phyloP scores from a whole-genome alignment of 2,797 vertebrate species.

The Syngnathus acus region DNA sequence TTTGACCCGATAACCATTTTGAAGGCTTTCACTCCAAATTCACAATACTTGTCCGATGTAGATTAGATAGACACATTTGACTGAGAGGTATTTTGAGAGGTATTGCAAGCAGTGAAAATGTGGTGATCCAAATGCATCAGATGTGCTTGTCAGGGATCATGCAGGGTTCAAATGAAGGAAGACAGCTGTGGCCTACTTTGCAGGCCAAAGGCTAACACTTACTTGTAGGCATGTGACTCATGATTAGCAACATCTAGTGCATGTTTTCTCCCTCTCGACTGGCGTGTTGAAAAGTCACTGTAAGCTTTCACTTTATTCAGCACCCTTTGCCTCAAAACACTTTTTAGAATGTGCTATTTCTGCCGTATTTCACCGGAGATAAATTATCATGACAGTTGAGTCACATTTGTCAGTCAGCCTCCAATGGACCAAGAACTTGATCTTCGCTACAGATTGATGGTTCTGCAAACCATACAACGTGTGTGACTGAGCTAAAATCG shows the following conservation, averaged over 20 bases:
- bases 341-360: background rate
- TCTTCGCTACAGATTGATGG: background rate
- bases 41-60: background rate
- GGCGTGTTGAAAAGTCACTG: background rate
- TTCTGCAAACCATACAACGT: background rate
- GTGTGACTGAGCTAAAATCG: background rate
- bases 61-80: background rate
- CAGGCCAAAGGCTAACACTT: conserved; percentile 16
- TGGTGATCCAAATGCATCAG: conserved; percentile 12
- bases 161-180: conserved; percentile 12
- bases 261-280: background rate
- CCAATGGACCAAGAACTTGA: background rate
- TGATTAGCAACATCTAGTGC: conserved; percentile 4
- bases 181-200: conserved; percentile 23
- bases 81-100: background rate
- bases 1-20: conserved; percentile 4
- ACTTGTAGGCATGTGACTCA: conserved; percentile 18
- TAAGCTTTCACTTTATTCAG: background rate
- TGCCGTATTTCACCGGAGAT: background rate
- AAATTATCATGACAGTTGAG: conserved; percentile 1
- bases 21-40: background rate
- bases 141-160: conserved; percentile 8
- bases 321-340: background rate
- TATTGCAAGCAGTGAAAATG: background rate
- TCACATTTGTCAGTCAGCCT: background rate